phyloP scores from a whole-genome alignment of 2,888 invertebrate genomes.

The Erannis defoliaria region DNA sequence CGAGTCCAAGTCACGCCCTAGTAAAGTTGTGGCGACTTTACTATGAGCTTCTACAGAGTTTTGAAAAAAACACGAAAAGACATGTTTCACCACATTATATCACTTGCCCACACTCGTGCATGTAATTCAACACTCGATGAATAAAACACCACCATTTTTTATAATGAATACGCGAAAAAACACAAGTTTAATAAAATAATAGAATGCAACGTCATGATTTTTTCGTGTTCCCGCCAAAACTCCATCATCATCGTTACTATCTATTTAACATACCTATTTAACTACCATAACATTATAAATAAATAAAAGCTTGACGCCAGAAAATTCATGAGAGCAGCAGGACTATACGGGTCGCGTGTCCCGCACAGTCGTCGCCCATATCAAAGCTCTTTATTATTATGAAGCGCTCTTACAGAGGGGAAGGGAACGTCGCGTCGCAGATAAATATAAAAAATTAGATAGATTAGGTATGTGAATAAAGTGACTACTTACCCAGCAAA shows the following conservation, averaged over 20 bases:
- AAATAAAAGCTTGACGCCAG: conserved; percentile 8
- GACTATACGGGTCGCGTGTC: conserved; percentile 66
- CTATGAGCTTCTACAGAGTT: too few species aligned
- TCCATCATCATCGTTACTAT: background rate
- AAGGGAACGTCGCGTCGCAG: conserved; percentile 25
- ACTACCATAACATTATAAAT: background rate
- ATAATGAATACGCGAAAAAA: too few species aligned
- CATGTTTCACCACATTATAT: too few species aligned
- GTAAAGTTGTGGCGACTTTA: too few species aligned
- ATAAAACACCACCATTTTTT: too few species aligned
- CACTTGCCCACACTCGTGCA: too few species aligned
- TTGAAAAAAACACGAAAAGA: too few species aligned
- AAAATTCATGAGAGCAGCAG: conserved; percentile 24
- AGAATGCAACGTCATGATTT: too few species aligned
- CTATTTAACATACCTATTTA: background rate
- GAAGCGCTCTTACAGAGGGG: conserved; percentile 17
- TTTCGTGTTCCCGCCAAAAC: too few species aligned
- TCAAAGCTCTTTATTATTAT: conserved; percentile 35
- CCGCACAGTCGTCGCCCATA: conserved; percentile 54
- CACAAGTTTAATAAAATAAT: too few species aligned
- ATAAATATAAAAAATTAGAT: conserved; percentile 1
- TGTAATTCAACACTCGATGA: too few species aligned
- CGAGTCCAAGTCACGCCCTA: too few species aligned
- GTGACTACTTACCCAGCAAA: background rate
- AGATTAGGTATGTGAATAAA: background rate